These are phyloP conservation scores for Sorex araneus DNA, from an alignment of 2,113 vertebrate genomes.

Conservation along the genomic window DNA sequence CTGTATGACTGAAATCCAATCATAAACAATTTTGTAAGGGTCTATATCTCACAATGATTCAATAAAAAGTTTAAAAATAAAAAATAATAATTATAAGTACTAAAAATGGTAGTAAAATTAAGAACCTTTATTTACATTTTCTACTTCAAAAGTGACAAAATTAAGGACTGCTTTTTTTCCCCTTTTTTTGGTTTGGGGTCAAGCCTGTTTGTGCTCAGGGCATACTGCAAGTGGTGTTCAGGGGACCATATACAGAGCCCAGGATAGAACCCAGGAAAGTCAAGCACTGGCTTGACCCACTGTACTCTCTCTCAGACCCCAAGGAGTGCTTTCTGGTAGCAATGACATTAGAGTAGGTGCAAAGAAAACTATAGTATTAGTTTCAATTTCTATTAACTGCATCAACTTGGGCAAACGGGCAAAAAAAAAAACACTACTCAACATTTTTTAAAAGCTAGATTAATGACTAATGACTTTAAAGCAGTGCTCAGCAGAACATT, in stretches of 20 bases:
- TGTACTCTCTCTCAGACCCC: background rate
- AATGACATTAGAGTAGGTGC: slow-evolving; percentile 42
- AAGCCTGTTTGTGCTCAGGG: no score
- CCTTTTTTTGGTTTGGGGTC: no score
- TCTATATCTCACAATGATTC: no score
- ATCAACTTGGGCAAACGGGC: slow-evolving; percentile 9
- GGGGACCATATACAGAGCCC: no score
- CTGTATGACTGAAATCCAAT: no score
- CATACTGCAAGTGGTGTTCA: no score
- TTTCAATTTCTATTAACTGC: slow-evolving; percentile 36
- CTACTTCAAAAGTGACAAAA: slow-evolving; percentile 38
- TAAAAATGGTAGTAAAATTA: slow-evolving; percentile 10
- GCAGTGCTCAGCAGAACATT: slow-evolving; percentile 17
- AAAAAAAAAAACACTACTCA: background rate
- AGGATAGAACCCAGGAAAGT: no score
- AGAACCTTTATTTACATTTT: slow-evolving; percentile 55
- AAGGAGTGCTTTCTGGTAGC: slow-evolving; percentile 39
- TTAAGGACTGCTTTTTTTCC: no score
- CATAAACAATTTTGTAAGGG: no score
- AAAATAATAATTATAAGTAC: background rate
- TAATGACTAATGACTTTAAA: slow-evolving; percentile 45
- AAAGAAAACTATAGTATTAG: background rate
- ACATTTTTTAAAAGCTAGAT: background rate
- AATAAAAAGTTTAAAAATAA: no score
- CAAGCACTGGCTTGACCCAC: no score